A percentile compares a stretch with the other conserved stretches of the same genome.
Evolutionary conservation across 2,113 vertebrate species (phyloP).

Genomic region (Calyptomena viridis): DNA sequence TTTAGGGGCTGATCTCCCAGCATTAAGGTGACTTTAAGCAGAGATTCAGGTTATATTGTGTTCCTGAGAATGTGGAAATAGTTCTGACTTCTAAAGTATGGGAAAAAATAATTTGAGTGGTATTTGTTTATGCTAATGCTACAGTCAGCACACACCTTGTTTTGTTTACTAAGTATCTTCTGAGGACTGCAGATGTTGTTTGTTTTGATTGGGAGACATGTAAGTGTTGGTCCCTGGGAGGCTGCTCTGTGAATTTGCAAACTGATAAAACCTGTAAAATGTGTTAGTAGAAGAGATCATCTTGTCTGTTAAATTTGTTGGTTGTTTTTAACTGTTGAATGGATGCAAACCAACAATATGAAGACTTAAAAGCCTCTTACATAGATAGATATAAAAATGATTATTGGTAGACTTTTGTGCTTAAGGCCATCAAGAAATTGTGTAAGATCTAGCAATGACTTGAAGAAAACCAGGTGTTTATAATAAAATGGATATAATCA

Average conservation of each 20-base stretch:
- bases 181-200: conserved; percentile 33
- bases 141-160: conserved; percentile 37
- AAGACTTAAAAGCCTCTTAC: not conserved
- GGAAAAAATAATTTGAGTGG: not conserved
- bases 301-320: not conserved
- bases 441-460: not conserved
- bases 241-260: conserved; percentile 24
- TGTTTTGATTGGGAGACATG: conserved; percentile 39
- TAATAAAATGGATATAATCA: conserved; percentile 25
- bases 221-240: conserved; percentile 32
- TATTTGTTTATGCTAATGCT: conserved; percentile 47
- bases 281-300: not conserved
- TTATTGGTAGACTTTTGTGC: not conserved
- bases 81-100: not conserved
- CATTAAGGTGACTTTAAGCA: not conserved
- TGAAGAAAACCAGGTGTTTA: not conserved
- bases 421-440: not conserved
- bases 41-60: not conserved
- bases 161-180: conserved; percentile 42
- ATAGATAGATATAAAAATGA: not conserved
- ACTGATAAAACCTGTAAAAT: conserved; percentile 52
- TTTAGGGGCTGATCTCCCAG: not conserved
- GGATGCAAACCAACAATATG: not conserved
- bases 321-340: not conserved
- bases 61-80: not conserved